phyloP scores from a whole-genome alignment of 2,888 invertebrate species.

The Trissoscelio sp. region DNA sequence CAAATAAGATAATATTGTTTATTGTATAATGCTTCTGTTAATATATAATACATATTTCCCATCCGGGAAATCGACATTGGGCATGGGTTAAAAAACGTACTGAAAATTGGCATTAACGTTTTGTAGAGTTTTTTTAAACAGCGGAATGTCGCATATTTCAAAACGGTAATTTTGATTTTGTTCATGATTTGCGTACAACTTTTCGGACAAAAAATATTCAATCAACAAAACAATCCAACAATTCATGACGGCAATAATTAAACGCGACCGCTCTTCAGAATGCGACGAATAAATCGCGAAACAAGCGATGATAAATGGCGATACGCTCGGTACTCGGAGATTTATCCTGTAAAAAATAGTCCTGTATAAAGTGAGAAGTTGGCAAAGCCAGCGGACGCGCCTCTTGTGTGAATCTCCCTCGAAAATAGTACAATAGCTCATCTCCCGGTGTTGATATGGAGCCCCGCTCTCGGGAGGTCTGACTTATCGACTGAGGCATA shows the following conservation, averaged over 20 bases:
- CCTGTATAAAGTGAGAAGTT: constrained; percentile 59
- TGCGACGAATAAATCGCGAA: constrained; percentile 52
- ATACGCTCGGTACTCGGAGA: constrained; percentile 39
- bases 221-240: constrained; percentile 11
- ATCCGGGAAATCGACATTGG: too few relatives aligned
- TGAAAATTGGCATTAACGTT: too few relatives aligned
- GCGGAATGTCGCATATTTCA: too few relatives aligned
- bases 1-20: too few relatives aligned
- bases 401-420: constrained; percentile 76
- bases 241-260: constrained; percentile 53
- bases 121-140: too few relatives aligned
- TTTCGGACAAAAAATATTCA: too few relatives aligned
- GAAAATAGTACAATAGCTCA: constrained; percentile 83
- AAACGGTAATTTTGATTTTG: too few relatives aligned
- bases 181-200: too few relatives aligned
- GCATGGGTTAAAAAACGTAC: too few relatives aligned
- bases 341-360: constrained; percentile 63
- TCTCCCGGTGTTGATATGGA: constrained; percentile 81
- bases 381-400: constrained; percentile 65
- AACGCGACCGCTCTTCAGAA: constrained; percentile 25
- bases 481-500: constrained; percentile 83
- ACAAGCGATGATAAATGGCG: constrained; percentile 63
- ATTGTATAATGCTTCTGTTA: too few relatives aligned
- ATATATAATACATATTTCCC: too few relatives aligned
- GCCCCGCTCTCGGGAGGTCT: constrained; percentile 77